Evolutionary conservation across 2,888 invertebrate genomes (phyloP).

Genomic region (Drosophila lutescens): DNA sequence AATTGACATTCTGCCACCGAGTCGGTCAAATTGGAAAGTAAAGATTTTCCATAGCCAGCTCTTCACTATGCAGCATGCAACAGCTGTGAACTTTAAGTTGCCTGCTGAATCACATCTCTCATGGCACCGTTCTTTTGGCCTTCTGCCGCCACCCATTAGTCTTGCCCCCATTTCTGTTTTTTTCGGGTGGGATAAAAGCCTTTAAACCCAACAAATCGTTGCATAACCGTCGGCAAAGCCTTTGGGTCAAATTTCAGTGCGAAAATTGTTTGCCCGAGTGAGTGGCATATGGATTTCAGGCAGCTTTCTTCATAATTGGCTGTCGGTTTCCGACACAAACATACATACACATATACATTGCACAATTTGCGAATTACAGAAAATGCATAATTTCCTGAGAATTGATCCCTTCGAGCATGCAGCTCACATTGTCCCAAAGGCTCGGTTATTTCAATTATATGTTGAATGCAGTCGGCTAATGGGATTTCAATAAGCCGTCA

Average conservation of each 20-base stretch:
- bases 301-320: constrained; percentile 22
- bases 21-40: constrained; percentile 4
- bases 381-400: background rate
- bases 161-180: background rate
- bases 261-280: constrained; percentile 4
- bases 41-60: background rate
- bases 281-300: constrained; percentile 35
- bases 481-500: constrained; percentile 27
- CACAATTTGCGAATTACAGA: background rate
- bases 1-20: constrained; percentile 7
- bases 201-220: constrained; percentile 19
- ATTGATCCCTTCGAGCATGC: constrained; percentile 9
- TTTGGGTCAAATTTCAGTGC: constrained; percentile 17
- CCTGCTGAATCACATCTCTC: constrained; percentile 10
- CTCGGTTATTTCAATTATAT: background rate
- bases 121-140: constrained; percentile 4
- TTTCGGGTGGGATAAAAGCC: constrained; percentile 9
- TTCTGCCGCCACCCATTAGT: constrained; percentile 17
- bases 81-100: constrained; percentile 37
- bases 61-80: constrained; percentile 34
- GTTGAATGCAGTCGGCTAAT: constrained; percentile 10
- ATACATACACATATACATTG: background rate
- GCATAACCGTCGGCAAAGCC: constrained; percentile 22
- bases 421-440: constrained; percentile 6
- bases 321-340: constrained; percentile 3